Evolutionary conservation across 2,888 invertebrate species (phyloP), one percentile per base, ranked within the genome.

Genomic region (Callyntrura guangdongensis): DNA sequence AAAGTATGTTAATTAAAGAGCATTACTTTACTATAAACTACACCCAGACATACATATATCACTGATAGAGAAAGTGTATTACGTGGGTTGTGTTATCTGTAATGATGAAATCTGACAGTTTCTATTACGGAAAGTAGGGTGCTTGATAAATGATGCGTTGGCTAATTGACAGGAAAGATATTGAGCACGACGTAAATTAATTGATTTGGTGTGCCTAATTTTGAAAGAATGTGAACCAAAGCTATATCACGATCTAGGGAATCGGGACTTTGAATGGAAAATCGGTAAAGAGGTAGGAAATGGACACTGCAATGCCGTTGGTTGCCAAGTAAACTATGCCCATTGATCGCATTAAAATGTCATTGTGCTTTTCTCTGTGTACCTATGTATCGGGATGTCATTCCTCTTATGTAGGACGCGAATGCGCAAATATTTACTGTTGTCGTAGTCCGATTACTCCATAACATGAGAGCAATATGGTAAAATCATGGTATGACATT

Each of bases 131-230:
- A 17, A 77, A 77, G 53, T 77, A 14, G 77, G 77, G 6, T 17
- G 53, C 25, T 22, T 53, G 77, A 77, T 49, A 53, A 25, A 77
- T 77, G 77, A 77, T 27, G 53, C 22, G n/a, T 12, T 53, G 20
- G 77, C 53, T 25, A 77, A 45, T 77, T 77, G 77, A 12, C 77
- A 77, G 25, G 2, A 77, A 12, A 77, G 77, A 77, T 77, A 77
- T 77, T 77, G 77, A 77, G 53, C 77, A 77, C 53, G 77, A 56
- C 77, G 53, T 77, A 25, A 77, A 56, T 56, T 77, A 77, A 77
- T 77, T 77, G 77, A 77, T 77, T 77, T 22, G 49, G 45, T 17
- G 0, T 72, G 69, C 45, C 45, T 72, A 36, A 36, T 4, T 17
- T 45, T 27, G 0, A 6, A 17, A 17, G 17, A 17, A 17, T 0